phyloP scores from a whole-genome alignment of 1,140 invertebrate genomes.

The Trichogramma pretiosum region DNA sequence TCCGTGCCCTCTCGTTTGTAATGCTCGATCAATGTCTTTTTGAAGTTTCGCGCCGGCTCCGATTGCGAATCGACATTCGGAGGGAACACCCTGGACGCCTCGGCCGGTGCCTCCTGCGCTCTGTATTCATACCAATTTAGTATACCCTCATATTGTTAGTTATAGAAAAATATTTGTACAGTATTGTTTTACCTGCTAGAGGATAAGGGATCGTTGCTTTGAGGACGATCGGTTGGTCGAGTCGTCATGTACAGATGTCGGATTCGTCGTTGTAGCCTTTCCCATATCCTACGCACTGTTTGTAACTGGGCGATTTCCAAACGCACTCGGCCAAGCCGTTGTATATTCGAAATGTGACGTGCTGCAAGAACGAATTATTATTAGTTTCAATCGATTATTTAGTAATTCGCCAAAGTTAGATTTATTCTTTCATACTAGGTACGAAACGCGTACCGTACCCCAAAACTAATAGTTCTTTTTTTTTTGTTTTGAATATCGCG shows the following conservation, averaged over 20 bases:
- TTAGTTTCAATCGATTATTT: too few relatives aligned
- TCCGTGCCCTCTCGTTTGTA: conserved; percentile 24
- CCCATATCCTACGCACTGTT: conserved; percentile 55
- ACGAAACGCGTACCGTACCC: too few relatives aligned
- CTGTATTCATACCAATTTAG: too few relatives aligned
- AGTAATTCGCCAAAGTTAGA: too few relatives aligned
- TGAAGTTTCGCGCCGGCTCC: conserved; percentile 27
- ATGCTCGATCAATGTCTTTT: conserved; percentile 27
- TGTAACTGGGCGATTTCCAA: conserved; percentile 47
- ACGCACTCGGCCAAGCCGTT: conserved; percentile 38
- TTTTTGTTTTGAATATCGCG: too few relatives aligned
- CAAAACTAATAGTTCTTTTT: too few relatives aligned
- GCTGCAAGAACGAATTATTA: conserved; percentile 17
- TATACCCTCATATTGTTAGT: not conserved
- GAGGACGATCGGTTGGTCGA: conserved; percentile 10
- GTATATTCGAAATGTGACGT: conserved; percentile 41
- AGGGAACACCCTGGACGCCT: too few relatives aligned
- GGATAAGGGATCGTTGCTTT: conserved; percentile 5
- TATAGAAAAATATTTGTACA: too few relatives aligned
- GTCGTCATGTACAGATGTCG: conserved; percentile 45
- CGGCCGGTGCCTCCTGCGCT: too few relatives aligned
- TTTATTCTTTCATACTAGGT: too few relatives aligned
- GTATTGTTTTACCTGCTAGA: not conserved
- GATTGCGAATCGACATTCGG: conserved; percentile 11
- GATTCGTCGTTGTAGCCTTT: conserved; percentile 53